Evolutionary conservation across 2,113 vertebrate genomes (phyloP).

Genomic region (Hydrochoerus hydrochaeris): DNA sequence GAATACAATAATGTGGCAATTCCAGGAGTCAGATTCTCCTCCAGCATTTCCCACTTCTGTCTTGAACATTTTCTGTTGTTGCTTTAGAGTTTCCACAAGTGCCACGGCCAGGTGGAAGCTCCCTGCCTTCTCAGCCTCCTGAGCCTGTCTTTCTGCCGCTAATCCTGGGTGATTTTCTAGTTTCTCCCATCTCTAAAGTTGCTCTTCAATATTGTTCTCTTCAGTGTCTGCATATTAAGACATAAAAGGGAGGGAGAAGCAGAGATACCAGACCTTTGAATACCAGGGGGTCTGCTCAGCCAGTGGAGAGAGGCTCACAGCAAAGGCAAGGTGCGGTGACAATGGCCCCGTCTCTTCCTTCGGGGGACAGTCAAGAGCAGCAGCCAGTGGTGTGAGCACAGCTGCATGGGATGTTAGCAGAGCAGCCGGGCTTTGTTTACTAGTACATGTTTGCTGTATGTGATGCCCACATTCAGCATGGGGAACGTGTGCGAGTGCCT

Average conservation of each 20-base stretch:
- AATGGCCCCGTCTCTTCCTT: fast-evolving
- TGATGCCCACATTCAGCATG: not conserved
- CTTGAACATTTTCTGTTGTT: not conserved
- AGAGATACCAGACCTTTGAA: not conserved
- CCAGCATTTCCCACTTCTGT: not conserved
- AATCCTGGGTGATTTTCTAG: fast-evolving
- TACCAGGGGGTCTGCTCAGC: not conserved
- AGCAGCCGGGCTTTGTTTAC: no score
- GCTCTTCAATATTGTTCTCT: not conserved
- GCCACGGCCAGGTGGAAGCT: not conserved
- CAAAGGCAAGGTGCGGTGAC: fast-evolving
- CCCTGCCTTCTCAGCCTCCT: fast-evolving
- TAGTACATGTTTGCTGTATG: no score
- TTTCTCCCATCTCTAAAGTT: not conserved
- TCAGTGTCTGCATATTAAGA: not conserved
- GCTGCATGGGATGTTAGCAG: fast-evolving
- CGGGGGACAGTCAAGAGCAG: not conserved
- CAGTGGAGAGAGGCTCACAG: fast-evolving
- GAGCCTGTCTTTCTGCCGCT: fast-evolving
- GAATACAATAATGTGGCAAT: not conserved
- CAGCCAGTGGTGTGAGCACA: fast-evolving
- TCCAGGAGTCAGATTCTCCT: not conserved
- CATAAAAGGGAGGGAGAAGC: not conserved
- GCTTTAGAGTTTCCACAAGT: not conserved
- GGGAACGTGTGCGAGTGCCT: fast-evolving